Evolutionary conservation across 2,113 vertebrate species (phyloP).

Genomic region (Crypturellus undulatus): DNA sequence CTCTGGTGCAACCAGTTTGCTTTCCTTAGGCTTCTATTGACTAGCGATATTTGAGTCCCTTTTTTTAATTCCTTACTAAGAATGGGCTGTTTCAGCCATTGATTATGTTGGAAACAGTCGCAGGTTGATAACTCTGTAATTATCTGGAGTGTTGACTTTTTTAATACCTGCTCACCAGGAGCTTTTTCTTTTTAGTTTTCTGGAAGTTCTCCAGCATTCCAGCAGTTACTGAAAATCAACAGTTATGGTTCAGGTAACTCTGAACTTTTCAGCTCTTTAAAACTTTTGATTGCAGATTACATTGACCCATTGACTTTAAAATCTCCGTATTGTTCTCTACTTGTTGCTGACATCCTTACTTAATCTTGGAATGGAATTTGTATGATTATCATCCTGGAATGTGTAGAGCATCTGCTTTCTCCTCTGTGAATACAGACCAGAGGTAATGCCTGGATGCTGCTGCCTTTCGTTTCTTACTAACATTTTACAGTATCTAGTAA

Average conservation of each 20-base stretch:
- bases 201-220: background rate
- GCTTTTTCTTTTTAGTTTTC: background rate
- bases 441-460: background rate
- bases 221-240: background rate
- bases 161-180: background rate
- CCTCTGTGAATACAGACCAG: background rate
- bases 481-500: background rate
- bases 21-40: background rate
- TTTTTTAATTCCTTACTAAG: background rate
- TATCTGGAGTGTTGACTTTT: background rate
- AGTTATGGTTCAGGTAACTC: background rate
- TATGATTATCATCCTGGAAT: background rate
- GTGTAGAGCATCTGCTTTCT: background rate
- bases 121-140: background rate
- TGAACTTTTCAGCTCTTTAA: background rate
- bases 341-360: background rate
- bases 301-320: background rate
- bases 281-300: background rate
- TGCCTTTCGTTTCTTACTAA: background rate
- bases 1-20: background rate
- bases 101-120: background rate
- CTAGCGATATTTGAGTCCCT: rapidly evolving
- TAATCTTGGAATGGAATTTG: background rate
- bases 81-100: background rate
- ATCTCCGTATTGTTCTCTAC: background rate